Evolutionary conservation across 2,797 vertebrate genomes (phyloP).

Genomic region (Falco rusticolus): DNA sequence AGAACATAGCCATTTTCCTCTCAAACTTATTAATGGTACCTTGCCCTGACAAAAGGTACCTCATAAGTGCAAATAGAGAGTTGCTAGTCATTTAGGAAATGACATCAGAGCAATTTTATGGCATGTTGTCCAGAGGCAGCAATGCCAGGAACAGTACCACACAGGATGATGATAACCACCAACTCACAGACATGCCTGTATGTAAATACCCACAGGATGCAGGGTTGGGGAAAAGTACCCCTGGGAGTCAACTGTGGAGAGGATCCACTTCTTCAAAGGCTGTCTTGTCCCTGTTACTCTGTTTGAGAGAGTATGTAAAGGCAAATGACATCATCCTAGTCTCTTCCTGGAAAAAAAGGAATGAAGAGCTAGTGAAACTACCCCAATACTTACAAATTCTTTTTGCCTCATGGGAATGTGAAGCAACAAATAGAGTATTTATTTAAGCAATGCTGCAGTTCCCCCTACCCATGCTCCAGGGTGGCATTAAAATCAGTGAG

Average conservation of each 20-base stretch:
- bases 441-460: conserved; percentile 27
- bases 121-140: neutral
- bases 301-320: neutral
- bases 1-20: neutral
- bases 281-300: neutral
- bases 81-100: neutral
- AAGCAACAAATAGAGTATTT: conserved; percentile 36
- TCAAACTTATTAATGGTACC: neutral
- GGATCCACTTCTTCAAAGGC: neutral
- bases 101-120: neutral
- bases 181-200: neutral
- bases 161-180: neutral
- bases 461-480: conserved; percentile 1
- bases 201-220: neutral
- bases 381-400: neutral
- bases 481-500: conserved; percentile 42
- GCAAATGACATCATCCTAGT: neutral
- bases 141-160: neutral
- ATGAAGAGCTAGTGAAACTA: neutral
- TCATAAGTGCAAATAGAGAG: neutral
- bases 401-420: conserved; percentile 25
- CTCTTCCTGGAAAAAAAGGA: neutral
- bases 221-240: neutral
- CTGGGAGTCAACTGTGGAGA: neutral
- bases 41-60: neutral